Percentiles rank a stretch among this genome's conserved stretches.
Evolutionary conservation across 2,113 vertebrate species (phyloP).

Genomic region (Ceyx margarethae): DNA sequence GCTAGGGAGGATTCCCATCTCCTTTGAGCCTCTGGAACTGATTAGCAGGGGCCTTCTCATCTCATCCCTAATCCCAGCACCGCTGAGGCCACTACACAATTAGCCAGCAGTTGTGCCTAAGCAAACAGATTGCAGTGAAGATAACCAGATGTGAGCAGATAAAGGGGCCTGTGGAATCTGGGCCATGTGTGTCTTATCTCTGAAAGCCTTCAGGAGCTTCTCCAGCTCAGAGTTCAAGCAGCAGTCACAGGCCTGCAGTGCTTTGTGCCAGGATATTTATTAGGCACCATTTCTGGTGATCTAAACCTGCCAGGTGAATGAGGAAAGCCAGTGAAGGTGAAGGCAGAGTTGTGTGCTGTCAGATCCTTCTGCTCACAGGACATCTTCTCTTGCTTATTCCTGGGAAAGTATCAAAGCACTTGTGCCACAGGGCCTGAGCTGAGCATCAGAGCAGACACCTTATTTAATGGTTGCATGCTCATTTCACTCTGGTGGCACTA

Average conservation of each 20-base stretch:
- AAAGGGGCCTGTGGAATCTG: not conserved
- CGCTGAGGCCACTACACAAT: not conserved
- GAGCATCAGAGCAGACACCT: not conserved
- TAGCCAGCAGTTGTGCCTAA: not conserved
- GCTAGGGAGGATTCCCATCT: not conserved
- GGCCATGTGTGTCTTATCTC: not conserved
- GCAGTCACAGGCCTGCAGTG: not conserved
- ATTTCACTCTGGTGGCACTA: no score
- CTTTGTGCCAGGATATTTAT: slow-evolving; percentile 15
- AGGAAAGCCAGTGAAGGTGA: not conserved
- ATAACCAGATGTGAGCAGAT: slow-evolving; percentile 49
- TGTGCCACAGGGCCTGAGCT: not conserved
- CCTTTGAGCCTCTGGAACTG: not conserved
- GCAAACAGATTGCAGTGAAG: not conserved
- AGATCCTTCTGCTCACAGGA: not conserved
- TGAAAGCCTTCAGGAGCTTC: not conserved
- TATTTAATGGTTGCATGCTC: not conserved
- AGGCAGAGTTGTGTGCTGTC: not conserved
- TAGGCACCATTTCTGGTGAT: not conserved
- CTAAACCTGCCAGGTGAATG: not conserved
- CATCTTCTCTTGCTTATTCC: not conserved
- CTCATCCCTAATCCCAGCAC: not conserved
- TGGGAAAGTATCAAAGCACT: not conserved
- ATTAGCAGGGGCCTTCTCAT: not conserved
- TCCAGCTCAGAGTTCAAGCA: not conserved